A percentile compares a stretch with the other conserved stretches of the same genome.
Evolutionary conservation across 2,797 vertebrate genomes (phyloP).

Genomic region (Leptodactylus fallax): DNA sequence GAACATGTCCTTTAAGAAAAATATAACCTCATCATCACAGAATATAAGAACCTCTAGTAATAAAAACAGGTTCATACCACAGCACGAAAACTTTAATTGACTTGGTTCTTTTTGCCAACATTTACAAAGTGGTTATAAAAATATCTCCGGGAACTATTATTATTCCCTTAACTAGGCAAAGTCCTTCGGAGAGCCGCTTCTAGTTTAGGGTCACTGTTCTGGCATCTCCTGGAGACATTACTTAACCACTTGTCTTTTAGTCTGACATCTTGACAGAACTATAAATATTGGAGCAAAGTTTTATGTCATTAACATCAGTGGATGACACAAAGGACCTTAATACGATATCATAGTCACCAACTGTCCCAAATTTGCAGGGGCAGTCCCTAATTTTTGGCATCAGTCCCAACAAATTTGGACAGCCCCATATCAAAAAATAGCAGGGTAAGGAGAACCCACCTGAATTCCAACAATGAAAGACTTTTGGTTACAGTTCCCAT

Average conservation of each 20-base stretch:
- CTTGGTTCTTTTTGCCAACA: not conserved
- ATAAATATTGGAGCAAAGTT: not conserved
- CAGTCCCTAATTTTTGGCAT: too few species aligned
- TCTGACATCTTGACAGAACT: conserved; percentile 12
- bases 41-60: not conserved
- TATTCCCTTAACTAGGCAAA: conserved; percentile 26
- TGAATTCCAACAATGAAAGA: too few species aligned
- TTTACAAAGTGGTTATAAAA: not conserved
- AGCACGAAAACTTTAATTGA: not conserved
- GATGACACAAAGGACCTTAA: too few species aligned
- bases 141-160: not conserved
- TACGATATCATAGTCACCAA: too few species aligned
- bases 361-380: too few species aligned
- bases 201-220: conserved; percentile 2
- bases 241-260: not conserved
- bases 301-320: not conserved
- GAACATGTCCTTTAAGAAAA: too few species aligned
- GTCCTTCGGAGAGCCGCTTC: not conserved
- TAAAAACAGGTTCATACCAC: not conserved
- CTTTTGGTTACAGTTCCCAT: too few species aligned
- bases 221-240: not conserved
- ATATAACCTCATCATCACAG: not conserved
- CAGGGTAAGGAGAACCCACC: too few species aligned
- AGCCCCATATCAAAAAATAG: too few species aligned
- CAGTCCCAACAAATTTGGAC: too few species aligned